Evolutionary conservation across 2,797 vertebrate genomes (phyloP), one percentile per base, ranked within the genome.

Genomic region (Siniperca scherzeri): DNA sequence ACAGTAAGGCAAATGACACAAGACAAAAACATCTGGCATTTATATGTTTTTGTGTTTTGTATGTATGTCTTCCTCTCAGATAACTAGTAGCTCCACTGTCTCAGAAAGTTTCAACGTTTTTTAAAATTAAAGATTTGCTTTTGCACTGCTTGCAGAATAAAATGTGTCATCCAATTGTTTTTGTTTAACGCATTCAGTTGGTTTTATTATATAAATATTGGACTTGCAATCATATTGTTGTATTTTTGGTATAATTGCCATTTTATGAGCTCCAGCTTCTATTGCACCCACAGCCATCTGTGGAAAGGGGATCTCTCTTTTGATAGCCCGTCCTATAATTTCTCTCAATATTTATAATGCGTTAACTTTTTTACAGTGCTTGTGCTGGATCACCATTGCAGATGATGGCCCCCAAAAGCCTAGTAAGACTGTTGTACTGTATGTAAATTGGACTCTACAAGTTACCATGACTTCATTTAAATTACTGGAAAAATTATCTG

Each of bases 41-140:
- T 6, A 33, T 6, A 50, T 21, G 30, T 73, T 77, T 78, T 17
- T 48, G 50, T 57, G n/a, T 80, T 73, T 68, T 60, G 9, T 44
- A 21, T 53, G 13, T 19, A 11, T 30, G 16, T 42, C 27, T 55
- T 52, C 16, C 0, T 0, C 48, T 57, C 8, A 27, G 55, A 55
- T 66, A 7, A 42, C 21, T 17, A 36, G 3, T n/a, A 48, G 21
- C 38, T 65, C 5, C 36, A 4, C 16, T 16, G 3, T 55, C 42
- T 60, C 36, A 33, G 36, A 10, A 22, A 44, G 19, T 73, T n/a
- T 46, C 22, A 4, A 13, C 1, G 1, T 59, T 68, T 44, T 53
- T 13, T 11, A 30, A 9, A 59, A 33, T 52, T 0, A 8, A 46
- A 36, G 1, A 61, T 12, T 27, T 19, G 17, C 16, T 27, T 27